These are phyloP conservation scores for Ommatoiulus sabulosus DNA, from an alignment of 2,888 invertebrate genomes.

Conservation along the genomic window DNA sequence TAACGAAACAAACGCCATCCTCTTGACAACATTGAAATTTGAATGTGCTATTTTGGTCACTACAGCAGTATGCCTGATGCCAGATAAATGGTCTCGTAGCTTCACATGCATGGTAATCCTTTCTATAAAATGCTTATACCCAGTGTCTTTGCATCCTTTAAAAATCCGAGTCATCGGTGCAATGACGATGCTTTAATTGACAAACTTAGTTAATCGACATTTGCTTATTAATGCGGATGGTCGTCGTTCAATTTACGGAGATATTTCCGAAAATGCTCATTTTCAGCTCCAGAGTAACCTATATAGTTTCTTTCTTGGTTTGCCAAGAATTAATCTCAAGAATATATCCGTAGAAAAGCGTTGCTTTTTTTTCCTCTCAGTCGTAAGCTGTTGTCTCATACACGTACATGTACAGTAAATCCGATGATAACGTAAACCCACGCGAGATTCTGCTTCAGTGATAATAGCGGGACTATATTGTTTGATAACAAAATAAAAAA, in stretches of 20 bases:
- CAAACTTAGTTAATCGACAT: too few relatives aligned
- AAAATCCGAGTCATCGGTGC: too few relatives aligned
- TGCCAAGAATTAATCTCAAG: too few relatives aligned
- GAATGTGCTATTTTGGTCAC: not conserved
- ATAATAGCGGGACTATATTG: not conserved
- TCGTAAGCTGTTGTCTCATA: not conserved
- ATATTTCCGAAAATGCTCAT: too few relatives aligned
- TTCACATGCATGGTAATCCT: too few relatives aligned
- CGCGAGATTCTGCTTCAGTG: not conserved
- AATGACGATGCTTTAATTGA: too few relatives aligned
- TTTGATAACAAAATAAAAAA: slow-evolving; percentile 24
- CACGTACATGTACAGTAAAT: not conserved
- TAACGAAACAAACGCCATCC: slow-evolving; percentile 3
- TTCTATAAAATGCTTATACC: too few relatives aligned
- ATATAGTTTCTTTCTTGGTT: too few relatives aligned
- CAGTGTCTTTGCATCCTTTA: too few relatives aligned
- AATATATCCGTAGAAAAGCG: not conserved
- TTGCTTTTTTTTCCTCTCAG: not conserved
- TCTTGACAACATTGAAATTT: not conserved
- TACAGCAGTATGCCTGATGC: not conserved
- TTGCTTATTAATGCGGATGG: too few relatives aligned
- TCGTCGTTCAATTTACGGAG: too few relatives aligned
- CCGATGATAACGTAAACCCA: not conserved
- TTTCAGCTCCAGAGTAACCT: too few relatives aligned
- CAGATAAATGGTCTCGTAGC: not conserved